These are phyloP conservation scores for Caenorhabditis panamensis DNA, from an alignment of 2,888 invertebrate species.

Conservation along the genomic window DNA sequence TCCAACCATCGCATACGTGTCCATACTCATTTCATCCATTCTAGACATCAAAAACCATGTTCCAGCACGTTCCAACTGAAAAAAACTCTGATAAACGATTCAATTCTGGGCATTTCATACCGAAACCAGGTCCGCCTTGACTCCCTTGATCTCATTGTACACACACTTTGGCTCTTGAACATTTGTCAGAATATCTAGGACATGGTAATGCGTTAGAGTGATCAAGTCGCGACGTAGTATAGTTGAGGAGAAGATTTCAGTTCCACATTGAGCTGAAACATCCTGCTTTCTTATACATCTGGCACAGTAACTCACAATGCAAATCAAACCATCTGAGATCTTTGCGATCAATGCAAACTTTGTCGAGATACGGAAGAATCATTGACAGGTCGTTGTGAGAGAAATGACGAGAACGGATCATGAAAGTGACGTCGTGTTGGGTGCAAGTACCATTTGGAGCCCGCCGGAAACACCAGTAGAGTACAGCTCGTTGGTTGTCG, in stretches of 20 bases:
- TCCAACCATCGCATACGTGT: constrained; percentile 72
- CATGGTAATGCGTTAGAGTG: constrained; percentile 71
- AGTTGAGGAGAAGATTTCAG: constrained; percentile 67
- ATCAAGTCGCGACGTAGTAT: constrained; percentile 69
- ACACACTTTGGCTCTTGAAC: constrained; percentile 72
- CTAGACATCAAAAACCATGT: constrained; percentile 72
- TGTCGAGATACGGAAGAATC: constrained; percentile 69
- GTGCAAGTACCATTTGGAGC: constrained; percentile 63
- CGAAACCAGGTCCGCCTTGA: constrained; percentile 66
- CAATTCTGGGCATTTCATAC: constrained; percentile 26
- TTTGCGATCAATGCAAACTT: constrained; percentile 67
- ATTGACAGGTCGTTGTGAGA: constrained; percentile 70
- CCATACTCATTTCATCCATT: constrained; percentile 72
- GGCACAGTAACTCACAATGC: constrained; percentile 60
- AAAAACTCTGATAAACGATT: not conserved
- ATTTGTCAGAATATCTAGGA: constrained; percentile 73
- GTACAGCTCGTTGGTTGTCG: constrained; percentile 71
- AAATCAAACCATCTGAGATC: constrained; percentile 73
- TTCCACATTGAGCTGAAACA: constrained; percentile 70
- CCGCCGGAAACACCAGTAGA: constrained; percentile 70
- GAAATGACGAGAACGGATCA: constrained; percentile 69
- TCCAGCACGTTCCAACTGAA: constrained; percentile 71
- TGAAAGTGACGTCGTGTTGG: constrained; percentile 68
- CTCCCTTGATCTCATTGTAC: constrained; percentile 64
- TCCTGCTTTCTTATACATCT: not conserved